Percentiles rank a stretch among this genome's conserved stretches.
These are phyloP conservation scores for Heliocidaris tuberculata DNA, from an alignment of 35 echinoderm and acorn worm species.

Conservation along the genomic window DNA sequence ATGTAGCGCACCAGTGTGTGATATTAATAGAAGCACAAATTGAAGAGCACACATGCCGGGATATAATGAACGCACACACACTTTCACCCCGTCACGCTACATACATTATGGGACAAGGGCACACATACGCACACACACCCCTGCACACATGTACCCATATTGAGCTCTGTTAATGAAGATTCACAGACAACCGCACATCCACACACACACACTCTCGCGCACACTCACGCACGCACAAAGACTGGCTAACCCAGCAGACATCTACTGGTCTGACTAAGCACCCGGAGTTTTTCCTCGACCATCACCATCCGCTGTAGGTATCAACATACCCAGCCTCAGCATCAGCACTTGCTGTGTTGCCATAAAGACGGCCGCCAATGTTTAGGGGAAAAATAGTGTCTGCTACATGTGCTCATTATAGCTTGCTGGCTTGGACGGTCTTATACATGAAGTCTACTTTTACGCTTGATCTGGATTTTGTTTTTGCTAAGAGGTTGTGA, in stretches of 20 bases:
- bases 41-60: neutral
- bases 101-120: neutral
- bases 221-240: neutral
- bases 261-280: neutral
- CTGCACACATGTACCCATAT: neutral
- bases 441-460: neutral
- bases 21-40: constrained; percentile 19
- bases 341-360: neutral
- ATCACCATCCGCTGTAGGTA: neutral
- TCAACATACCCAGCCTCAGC: neutral
- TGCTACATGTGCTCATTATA: neutral
- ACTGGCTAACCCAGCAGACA: neutral
- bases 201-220: too few relatives aligned
- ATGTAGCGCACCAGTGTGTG: neutral
- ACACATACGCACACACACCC: neutral
- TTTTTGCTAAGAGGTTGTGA: neutral
- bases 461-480: neutral
- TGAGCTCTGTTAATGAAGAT: neutral
- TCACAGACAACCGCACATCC: neutral
- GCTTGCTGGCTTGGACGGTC: neutral
- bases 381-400: neutral
- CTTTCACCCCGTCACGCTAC: neutral
- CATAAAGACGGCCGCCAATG: neutral
- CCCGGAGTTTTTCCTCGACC: neutral
- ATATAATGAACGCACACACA: constrained; percentile 2